phyloP scores from a whole-genome alignment of 2,888 invertebrate genomes.

The Xestia c-nigrum region DNA sequence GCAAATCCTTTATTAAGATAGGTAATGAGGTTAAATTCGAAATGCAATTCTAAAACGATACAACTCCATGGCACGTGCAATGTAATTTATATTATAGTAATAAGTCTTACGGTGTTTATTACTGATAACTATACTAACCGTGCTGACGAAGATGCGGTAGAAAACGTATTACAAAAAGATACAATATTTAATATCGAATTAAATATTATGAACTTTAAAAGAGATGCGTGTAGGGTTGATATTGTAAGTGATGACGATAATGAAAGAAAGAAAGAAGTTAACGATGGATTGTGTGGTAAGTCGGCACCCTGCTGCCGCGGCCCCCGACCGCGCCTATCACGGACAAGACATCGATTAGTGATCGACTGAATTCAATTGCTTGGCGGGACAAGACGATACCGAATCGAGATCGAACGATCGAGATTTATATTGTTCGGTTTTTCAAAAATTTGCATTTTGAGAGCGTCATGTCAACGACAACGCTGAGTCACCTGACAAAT shows the following conservation, averaged over 20 bases:
- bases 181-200: conserved; percentile 81
- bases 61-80: conserved; percentile 72
- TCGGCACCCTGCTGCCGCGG: conserved; percentile 90
- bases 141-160: conserved; percentile 89
- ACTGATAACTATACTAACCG: conserved; percentile 72
- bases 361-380: conserved; percentile 91
- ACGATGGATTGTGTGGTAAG: conserved; percentile 91
- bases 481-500: conserved; percentile 90
- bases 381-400: conserved; percentile 89
- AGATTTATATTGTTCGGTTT: conserved; percentile 89
- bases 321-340: conserved; percentile 90
- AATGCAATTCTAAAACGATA: conserved; percentile 74
- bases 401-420: conserved; percentile 87
- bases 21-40: conserved; percentile 90
- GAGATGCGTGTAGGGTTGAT: conserved; percentile 82
- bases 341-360: conserved; percentile 91
- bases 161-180: conserved; percentile 88
- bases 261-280: conserved; percentile 90
- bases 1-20: conserved; percentile 91
- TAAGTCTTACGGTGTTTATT: conserved; percentile 80
- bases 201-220: conserved; percentile 83
- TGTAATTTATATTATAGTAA: conserved; percentile 80
- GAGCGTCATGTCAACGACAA: conserved; percentile 89
- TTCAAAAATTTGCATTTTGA: conserved; percentile 90
- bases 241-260: conserved; percentile 84